A percentile compares a stretch with the other conserved stretches of the same genome.
phyloP scores from a whole-genome alignment of 2,888 invertebrate species.

The Eupithecia insigniata region DNA sequence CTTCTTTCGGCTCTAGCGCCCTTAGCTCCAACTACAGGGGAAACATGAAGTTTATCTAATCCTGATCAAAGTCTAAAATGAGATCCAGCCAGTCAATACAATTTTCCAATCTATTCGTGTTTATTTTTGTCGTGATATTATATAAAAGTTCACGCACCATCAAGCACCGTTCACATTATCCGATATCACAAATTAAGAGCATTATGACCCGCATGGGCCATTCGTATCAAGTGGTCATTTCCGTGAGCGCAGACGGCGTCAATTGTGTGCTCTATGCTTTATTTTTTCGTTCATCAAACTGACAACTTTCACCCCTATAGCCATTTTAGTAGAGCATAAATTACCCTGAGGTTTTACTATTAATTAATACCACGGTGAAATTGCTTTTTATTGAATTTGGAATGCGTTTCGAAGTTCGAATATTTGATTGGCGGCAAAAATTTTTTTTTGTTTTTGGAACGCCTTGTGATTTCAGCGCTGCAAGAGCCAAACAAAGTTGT shows the following conservation, averaged over 20 bases:
- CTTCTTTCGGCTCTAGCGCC: no score
- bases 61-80: no score
- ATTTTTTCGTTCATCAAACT: slow-evolving; percentile 48
- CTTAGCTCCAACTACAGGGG: no score
- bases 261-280: slow-evolving; percentile 64
- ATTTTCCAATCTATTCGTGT: no score
- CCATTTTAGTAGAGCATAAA: slow-evolving; percentile 28
- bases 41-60: no score
- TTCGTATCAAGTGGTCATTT: slow-evolving; percentile 64
- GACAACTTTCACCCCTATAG: slow-evolving; percentile 24
- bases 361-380: slow-evolving; percentile 50
- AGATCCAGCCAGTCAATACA: no score
- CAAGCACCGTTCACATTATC: slow-evolving; percentile 19
- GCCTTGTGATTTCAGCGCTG: slow-evolving; percentile 19
- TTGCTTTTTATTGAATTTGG: slow-evolving; percentile 49
- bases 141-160: slow-evolving; percentile 17
- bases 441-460: slow-evolving; percentile 27
- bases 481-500: slow-evolving; percentile 15
- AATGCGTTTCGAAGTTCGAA: slow-evolving; percentile 49
- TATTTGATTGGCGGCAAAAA: slow-evolving; percentile 29
- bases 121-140: background rate
- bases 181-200: slow-evolving; percentile 55
- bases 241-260: slow-evolving; percentile 64
- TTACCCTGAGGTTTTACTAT: slow-evolving; percentile 22
- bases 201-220: slow-evolving; percentile 63